Evolutionary conservation across 2,797 vertebrate genomes (phyloP).

Genomic region (Esox lucius): DNA sequence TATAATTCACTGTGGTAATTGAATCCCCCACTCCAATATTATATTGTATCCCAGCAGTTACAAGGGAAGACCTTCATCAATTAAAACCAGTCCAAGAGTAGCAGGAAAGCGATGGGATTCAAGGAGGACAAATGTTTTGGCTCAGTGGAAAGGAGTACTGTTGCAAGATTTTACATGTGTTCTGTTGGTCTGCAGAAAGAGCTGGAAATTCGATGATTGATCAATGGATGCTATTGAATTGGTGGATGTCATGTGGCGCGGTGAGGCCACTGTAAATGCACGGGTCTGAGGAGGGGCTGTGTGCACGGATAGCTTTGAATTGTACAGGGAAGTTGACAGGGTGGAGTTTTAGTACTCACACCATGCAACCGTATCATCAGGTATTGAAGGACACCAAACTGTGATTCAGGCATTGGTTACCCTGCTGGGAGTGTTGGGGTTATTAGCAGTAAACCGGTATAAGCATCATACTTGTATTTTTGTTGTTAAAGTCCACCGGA

Average conservation of each 20-base stretch:
- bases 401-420: conserved; percentile 39
- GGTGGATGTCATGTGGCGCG: conserved; percentile 66
- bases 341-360: conserved; percentile 23
- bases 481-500: conserved; percentile 54
- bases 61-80: conserved; percentile 60
- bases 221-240: conserved; percentile 71
- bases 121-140: conserved; percentile 1
- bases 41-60: conserved; percentile 55
- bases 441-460: conserved; percentile 32
- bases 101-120: conserved; percentile 48
- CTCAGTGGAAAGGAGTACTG: conserved; percentile 34
- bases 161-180: conserved; percentile 47
- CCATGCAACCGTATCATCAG: neutral
- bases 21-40: conserved; percentile 65
- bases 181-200: conserved; percentile 62
- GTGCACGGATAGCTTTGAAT: conserved; percentile 53
- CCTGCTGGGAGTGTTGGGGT: conserved; percentile 53
- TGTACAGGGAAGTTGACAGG: conserved; percentile 54
- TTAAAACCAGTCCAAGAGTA: conserved; percentile 47
- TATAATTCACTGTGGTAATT: conserved; percentile 73
- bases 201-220: conserved; percentile 72
- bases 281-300: conserved; percentile 56
- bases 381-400: conserved; percentile 44
- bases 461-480: conserved; percentile 9
- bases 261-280: conserved; percentile 70